Base-by-base conservation (phyloP, 2,797 vertebrate species). In the Pseudochromis fuscus region DNA sequence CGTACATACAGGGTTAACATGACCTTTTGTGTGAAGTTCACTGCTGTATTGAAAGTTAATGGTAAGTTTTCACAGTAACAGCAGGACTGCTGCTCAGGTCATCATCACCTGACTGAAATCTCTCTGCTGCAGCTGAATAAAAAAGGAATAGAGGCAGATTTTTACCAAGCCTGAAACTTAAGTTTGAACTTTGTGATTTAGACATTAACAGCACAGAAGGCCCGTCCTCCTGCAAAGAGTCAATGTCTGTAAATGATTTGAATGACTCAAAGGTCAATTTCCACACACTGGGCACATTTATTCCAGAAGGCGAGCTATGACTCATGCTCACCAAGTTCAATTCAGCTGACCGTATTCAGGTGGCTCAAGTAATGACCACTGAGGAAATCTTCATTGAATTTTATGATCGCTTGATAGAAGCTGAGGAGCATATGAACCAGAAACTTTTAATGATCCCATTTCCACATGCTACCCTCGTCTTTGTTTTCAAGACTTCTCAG, bases 241-340 rank as follows among this genome's bases (percentile, higher is more conserved):
- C 66, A 7, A 15, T 68, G 49, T 71, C 81, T 64, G 66, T 52
- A 63, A 85, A 77, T 64, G 44, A 81, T 84, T 67, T 72, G 51
- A 81, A 60, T 77, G 56, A 83, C 70, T 87, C 63, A 88, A 85
- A 84, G 81, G 86, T 90, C 86, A 77, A 61, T 40, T 63, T 74
- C 62, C 63, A 67, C 75, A 77, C 52, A 67, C 37, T 45, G 52
- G 56, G 44, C 42, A 55, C 40, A 74, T 80, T 86, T 50, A 69
- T 51, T 79, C 31, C 81, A 84, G 74, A 59, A 49, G 72, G 48
- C 4, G 13, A 77, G 60, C 48, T 57, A 25, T 73, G 80, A 86
- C 57, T 84, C 77, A 74, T 2, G 45, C 63, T 73, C 49, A 57
- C 31, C 27, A 28, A 72, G 76, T 69, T 79, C 38, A 69, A 38